phyloP scores from a whole-genome alignment of 2,888 invertebrate genomes.

The Agrypnus murinus region DNA sequence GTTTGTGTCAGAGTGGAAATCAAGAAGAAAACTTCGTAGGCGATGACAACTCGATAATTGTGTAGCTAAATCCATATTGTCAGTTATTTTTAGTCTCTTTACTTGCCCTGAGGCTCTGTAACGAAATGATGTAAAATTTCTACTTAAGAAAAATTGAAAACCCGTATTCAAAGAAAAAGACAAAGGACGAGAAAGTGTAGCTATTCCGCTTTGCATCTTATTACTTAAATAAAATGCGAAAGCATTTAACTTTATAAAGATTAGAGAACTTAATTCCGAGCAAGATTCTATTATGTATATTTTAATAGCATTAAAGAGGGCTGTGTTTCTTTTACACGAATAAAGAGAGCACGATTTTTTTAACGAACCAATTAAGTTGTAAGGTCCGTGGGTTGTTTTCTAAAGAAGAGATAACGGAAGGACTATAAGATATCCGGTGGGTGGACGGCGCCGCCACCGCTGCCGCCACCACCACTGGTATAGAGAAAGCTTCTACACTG shows the following conservation, averaged over 20 bases:
- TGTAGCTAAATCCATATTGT: slow-evolving; percentile 21
- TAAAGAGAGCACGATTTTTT: slow-evolving; percentile 51
- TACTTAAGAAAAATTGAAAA: slow-evolving; percentile 17
- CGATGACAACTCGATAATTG: slow-evolving; percentile 37
- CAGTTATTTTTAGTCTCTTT: slow-evolving; percentile 20
- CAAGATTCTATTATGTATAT: slow-evolving; percentile 56
- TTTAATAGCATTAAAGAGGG: slow-evolving; percentile 54
- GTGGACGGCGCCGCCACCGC: slow-evolving; percentile 26
- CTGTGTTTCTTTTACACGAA: slow-evolving; percentile 51
- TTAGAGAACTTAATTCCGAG: slow-evolving; percentile 57
- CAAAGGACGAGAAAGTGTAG: slow-evolving; percentile 26
- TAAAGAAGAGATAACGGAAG: slow-evolving; percentile 45
- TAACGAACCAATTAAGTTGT: slow-evolving; percentile 59
- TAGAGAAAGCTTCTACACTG: not conserved
- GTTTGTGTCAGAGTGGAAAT: slow-evolving; percentile 30
- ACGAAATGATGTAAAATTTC: not conserved
- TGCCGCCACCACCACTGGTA: not conserved
- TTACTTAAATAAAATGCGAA: slow-evolving; percentile 56
- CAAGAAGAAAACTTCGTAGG: slow-evolving; percentile 15
- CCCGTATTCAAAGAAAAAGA: slow-evolving; percentile 4
- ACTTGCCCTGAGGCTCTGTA: not conserved
- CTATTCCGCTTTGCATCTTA: slow-evolving; percentile 44
- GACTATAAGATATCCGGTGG: slow-evolving; percentile 44
- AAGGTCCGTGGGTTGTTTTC: slow-evolving; percentile 52
- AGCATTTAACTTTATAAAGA: slow-evolving; percentile 56